Evolutionary conservation across 1,140 invertebrate genomes (phyloP).

Genomic region (Hyles vespertilio): DNA sequence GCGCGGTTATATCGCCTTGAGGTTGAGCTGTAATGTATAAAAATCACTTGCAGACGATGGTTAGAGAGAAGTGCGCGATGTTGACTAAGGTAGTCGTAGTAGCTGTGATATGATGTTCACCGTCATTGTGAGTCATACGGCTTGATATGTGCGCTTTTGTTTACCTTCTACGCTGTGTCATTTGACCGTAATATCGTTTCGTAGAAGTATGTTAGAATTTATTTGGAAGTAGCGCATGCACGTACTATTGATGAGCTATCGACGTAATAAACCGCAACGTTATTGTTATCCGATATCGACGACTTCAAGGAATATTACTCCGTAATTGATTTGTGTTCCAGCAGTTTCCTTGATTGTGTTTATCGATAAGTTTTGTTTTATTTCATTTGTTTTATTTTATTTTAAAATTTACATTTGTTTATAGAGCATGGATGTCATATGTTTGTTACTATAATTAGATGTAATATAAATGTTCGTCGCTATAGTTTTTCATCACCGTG

Average conservation of each 20-base stretch:
- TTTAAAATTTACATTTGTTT: not conserved
- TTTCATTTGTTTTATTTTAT: constrained; percentile 2
- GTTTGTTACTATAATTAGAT: no score
- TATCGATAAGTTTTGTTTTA: constrained; percentile 5
- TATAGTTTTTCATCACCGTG: no score
- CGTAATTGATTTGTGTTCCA: constrained; percentile 15
- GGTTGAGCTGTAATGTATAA: constrained; percentile 17
- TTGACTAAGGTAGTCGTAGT: constrained; percentile 35
- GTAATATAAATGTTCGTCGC: no score
- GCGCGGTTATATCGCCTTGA: constrained; percentile 37
- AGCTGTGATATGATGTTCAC: constrained; percentile 67
- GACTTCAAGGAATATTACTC: constrained; percentile 13
- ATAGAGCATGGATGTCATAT: not conserved
- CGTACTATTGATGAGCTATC: constrained; percentile 26
- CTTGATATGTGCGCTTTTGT: constrained; percentile 67
- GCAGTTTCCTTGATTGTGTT: constrained; percentile 10
- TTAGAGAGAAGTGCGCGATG: constrained; percentile 3
- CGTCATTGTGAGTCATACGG: constrained; percentile 72
- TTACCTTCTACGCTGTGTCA: constrained; percentile 51
- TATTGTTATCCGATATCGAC: constrained; percentile 18
- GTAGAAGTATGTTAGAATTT: constrained; percentile 43
- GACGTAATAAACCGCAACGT: constrained; percentile 17
- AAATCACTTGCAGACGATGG: no score
- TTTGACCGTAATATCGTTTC: constrained; percentile 36
- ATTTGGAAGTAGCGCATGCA: constrained; percentile 41